Evolutionary conservation across 2,113 vertebrate species (phyloP), one percentile per base, ranked within the genome.

Genomic region (Pomatostomus ruficeps): DNA sequence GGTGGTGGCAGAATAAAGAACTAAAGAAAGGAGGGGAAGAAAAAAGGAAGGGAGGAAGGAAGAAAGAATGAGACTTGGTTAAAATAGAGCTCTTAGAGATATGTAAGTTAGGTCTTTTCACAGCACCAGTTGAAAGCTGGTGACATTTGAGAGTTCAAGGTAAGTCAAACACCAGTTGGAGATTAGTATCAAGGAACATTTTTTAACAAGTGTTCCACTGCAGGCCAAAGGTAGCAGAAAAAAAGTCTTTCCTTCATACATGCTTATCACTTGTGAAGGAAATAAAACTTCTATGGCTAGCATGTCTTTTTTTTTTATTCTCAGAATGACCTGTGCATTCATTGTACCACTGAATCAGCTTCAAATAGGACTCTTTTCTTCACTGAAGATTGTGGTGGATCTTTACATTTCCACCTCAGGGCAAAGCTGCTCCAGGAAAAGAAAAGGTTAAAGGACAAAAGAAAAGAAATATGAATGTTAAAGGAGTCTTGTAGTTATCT

Each of bases 71-170:
- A 38, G 29, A 19, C 65, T 43, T 89, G 51, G 38, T 82, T 62
- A 78, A 91, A 91, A 95, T 90, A 87, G 62, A 52, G 26, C n/a
- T 83, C 10, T 49, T 43, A 61, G 52, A 59, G 84, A 87, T 91
- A 77, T 59, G 52, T 73, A 36, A 71, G 38, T 89, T 90, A 66
- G 79, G 82, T 80, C 95, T 94, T 90, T 83, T 91, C 22, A 9
- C 75, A 70, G 73, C 73, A 71, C 54, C 68, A 62, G 2, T 31
- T 73, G 71, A 84, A 48, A 87, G 67, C 63, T 91, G 78, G 71
- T 91, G 89, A 78, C 74, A 94, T 96, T 97, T 89, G 59, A 94
- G 84, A 82, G 85, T 73, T 75, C 80, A 65, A 85, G 74, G 28
- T 48, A 91, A 89, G 75, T 89, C 81, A 95, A 89, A 88, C 70